Conservation (phyloP, 2,888 invertebrate genomes). For the Chironomus tentans region DNA sequence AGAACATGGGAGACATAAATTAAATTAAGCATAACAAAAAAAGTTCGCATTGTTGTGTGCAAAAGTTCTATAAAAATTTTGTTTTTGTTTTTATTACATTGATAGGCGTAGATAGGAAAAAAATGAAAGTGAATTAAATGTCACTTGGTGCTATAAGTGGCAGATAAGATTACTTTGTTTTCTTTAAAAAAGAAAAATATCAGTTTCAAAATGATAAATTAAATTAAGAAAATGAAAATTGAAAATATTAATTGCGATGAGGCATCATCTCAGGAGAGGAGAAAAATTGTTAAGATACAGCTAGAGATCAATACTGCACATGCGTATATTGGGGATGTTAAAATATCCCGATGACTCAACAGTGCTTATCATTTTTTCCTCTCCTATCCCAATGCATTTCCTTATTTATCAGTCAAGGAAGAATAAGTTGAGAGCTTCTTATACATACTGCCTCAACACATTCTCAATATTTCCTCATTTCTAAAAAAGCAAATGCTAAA, state of each 20-base stretch:
- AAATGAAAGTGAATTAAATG: background rate
- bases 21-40: background rate
- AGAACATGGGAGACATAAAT: background rate
- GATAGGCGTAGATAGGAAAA: background rate
- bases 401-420: background rate
- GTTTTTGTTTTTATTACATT: background rate
- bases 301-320: constrained; percentile 21
- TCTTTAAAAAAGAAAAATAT: too few relatives aligned
- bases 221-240: background rate
- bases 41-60: background rate
- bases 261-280: constrained; percentile 19
- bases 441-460: background rate
- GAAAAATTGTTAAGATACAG: constrained; percentile 15
- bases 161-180: too few relatives aligned
- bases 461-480: background rate
- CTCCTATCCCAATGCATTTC: background rate
- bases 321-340: constrained; percentile 3
- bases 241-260: background rate
- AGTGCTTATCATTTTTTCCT: constrained; percentile 4
- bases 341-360: constrained; percentile 21
- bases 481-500: background rate
- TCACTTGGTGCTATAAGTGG: too few relatives aligned
- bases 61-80: too few relatives aligned
- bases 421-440: background rate
- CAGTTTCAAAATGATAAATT: too few relatives aligned